These are phyloP conservation scores for Spinus pinus DNA, from an alignment of 2,797 vertebrate species.

Conservation along the genomic window DNA sequence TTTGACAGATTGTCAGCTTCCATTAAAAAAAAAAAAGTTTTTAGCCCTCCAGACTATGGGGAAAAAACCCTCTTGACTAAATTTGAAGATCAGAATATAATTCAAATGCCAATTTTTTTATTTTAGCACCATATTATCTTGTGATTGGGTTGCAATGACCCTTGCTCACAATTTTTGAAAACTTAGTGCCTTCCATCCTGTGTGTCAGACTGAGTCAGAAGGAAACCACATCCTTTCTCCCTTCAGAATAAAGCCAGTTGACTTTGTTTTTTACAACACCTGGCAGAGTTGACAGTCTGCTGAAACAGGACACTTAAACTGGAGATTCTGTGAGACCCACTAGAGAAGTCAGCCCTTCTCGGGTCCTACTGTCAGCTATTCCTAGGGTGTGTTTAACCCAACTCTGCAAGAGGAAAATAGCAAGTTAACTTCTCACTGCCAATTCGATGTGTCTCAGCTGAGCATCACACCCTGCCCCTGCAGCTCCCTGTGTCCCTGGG, in stretches of 20 bases:
- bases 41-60: neutral
- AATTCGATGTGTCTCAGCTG: neutral
- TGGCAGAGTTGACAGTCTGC: neutral
- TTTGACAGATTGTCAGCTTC: slow-evolving; percentile 23
- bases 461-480: neutral
- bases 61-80: neutral
- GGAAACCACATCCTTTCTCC: neutral
- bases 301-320: neutral
- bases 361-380: neutral
- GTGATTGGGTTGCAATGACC: neutral
- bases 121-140: neutral
- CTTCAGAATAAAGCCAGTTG: neutral
- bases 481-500: neutral
- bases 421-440: neutral
- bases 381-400: neutral
- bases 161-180: neutral
- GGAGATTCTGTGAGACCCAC: neutral
- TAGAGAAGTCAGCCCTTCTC: neutral
- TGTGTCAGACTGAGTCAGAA: neutral
- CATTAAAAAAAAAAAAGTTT: neutral
- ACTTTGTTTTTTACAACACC: neutral
- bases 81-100: neutral
- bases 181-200: neutral
- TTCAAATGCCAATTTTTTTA: neutral
- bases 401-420: neutral